phyloP scores from a whole-genome alignment of 1,140 invertebrate genomes.

The Doryteuthis pealeii region DNA sequence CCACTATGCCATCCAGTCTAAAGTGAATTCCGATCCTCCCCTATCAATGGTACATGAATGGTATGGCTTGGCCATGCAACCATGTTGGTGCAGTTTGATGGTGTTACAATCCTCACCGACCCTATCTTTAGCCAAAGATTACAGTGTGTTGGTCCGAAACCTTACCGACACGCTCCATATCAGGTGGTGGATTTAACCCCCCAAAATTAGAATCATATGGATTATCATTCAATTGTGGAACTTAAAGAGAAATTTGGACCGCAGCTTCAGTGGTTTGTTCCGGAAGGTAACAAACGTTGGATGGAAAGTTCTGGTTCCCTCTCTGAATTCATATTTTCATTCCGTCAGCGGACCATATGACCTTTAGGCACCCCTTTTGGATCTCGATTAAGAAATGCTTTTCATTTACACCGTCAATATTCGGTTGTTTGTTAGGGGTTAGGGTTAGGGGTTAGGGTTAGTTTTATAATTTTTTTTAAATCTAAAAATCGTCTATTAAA shows the following conservation, averaged over 20 bases:
- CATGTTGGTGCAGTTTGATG: constrained; percentile 61
- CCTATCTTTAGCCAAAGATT: constrained; percentile 55
- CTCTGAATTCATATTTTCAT: no score
- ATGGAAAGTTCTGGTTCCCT: constrained; percentile 39
- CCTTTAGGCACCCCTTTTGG: no score
- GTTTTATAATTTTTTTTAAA: no score
- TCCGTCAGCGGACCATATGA: no score
- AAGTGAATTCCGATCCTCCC: constrained; percentile 25
- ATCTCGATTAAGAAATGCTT: no score
- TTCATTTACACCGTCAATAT: no score
- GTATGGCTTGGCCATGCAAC: constrained; percentile 63
- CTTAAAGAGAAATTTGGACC: constrained; percentile 55
- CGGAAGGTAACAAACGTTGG: constrained; percentile 56
- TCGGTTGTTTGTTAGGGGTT: no score
- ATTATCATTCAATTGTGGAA: constrained; percentile 52
- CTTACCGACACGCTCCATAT: constrained; percentile 60
- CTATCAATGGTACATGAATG: constrained; percentile 25
- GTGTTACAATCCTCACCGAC: constrained; percentile 58
- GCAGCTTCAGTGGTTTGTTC: constrained; percentile 61
- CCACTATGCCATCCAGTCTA: constrained; percentile 35
- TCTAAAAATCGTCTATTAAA: no score
- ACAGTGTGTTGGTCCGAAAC: constrained; percentile 48
- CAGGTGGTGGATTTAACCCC: constrained; percentile 59
- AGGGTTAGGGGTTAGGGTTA: no score
- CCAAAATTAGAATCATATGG: constrained; percentile 65